Evolutionary conservation across 2,113 vertebrate species (phyloP), one percentile per base, ranked within the genome.

Genomic region (Coracopsis vasa): DNA sequence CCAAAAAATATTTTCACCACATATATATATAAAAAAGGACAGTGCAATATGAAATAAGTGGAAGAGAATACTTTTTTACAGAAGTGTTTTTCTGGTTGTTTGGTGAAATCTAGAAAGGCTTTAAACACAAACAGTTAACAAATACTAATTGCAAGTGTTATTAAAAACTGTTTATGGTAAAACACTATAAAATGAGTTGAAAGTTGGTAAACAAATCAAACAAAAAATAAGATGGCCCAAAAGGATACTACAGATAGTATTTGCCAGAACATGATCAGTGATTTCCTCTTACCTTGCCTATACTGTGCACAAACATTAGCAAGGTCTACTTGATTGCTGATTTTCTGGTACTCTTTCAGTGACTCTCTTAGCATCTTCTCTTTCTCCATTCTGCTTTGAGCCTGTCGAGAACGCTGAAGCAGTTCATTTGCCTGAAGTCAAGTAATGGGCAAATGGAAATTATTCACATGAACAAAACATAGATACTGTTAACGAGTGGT

Each of bases 241-340:
- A 92, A 89, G 11, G 11, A 75, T 37, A 85, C 4, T 14, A 79
- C 3, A 13, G n/a, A 48, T 67, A 65, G 56, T 56, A 29, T 66
- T 45, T 37, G 50, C 35, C 35, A 66, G n/a, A 45, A 58, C 20
- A 24, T 4, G 3, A 74, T 28, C 33, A 58, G 21, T 29, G 35
- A 53, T 53, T 53, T 17, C 21, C 18, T 90, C 88, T 97, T 85
- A 99, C 99, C 99, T 97, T 99, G 99, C 25, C 99, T 98, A 91
- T 99, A 99, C 79, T 99, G 99, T 3, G 97, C 98, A 97, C 99
- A 99, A 70, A 99, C 99, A 51, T 98, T 98, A 8, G 99, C 95
- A 96, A 99, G 98, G 85, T 99, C 99, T 16, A 99, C 99, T 97
- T 99, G 98, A 83, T 98, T 98, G 94, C 99, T 99, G 95, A 99